Percentiles rank a stretch among this genome's conserved stretches.
phyloP scores from a whole-genome alignment of 2,113 vertebrate genomes.

The Calyptommatus sinebrachiatus region DNA sequence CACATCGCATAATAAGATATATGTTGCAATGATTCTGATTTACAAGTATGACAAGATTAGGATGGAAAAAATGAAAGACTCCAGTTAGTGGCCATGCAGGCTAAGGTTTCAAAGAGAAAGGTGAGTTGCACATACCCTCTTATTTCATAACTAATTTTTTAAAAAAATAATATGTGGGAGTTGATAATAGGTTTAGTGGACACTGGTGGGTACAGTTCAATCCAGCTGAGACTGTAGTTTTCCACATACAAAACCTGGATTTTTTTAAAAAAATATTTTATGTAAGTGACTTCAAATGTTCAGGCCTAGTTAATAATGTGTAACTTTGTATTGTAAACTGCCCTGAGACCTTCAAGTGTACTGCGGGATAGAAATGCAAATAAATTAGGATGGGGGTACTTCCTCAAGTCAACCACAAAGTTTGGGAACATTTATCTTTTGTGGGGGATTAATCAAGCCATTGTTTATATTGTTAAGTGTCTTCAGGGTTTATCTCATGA shows the following conservation, averaged over 20 bases:
- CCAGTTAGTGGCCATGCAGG: constrained; percentile 24
- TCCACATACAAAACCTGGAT: not conserved
- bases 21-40: not conserved
- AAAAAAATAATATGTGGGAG: not conserved
- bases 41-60: not conserved
- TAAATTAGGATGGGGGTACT: not conserved
- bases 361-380: too few species aligned
- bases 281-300: not conserved
- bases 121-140: not conserved
- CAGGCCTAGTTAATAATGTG: not conserved
- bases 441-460: not conserved
- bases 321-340: not conserved
- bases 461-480: not conserved
- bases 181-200: not conserved
- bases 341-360: too few species aligned
- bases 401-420: not conserved
- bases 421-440: not conserved
- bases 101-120: constrained; percentile 30
- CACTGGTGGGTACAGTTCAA: not conserved
- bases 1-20: not conserved
- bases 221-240: not conserved
- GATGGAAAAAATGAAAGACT: not conserved
- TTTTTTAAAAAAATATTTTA: not conserved
- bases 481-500: too few species aligned
- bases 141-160: not conserved